Conservation (phyloP, 37 sponge, comb jelly and placozoan genomes). For the Aphrocallistes beatrix region DNA sequence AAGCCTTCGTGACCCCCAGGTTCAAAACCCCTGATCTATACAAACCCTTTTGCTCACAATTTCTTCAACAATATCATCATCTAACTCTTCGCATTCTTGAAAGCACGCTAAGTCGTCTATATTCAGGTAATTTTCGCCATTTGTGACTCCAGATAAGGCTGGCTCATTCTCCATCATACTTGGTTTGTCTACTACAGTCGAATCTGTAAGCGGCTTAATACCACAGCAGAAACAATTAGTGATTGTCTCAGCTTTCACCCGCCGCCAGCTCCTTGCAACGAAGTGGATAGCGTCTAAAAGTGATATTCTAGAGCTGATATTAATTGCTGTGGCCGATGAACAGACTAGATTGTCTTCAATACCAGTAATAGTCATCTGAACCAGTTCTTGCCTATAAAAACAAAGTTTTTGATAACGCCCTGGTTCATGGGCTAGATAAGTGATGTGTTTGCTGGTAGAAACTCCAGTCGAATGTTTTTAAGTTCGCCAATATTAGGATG, state of each 20-base stretch:
- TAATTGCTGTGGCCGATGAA: background rate
- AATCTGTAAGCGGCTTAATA: background rate
- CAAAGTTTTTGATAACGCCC: background rate
- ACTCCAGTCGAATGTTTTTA: slow-evolving; percentile 16
- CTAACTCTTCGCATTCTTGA: background rate
- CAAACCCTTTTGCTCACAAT: slow-evolving; percentile 7
- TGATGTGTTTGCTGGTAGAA: background rate
- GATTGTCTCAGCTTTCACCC: background rate
- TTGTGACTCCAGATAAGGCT: background rate
- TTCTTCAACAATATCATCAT: background rate
- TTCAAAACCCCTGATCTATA: too few relatives aligned
- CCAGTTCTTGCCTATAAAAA: background rate
- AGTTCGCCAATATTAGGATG: slow-evolving; percentile 20
- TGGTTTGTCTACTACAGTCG: background rate
- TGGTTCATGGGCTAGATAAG: slow-evolving; percentile 22
- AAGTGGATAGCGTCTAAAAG: background rate
- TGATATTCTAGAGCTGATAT: background rate
- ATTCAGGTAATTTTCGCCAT: background rate
- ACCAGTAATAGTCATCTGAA: background rate
- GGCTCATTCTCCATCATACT: background rate
- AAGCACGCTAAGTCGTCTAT: background rate
- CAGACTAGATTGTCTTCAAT: background rate
- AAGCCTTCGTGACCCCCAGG: too few relatives aligned
- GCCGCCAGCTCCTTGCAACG: background rate
- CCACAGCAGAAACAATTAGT: background rate